These are phyloP conservation scores for Saturnia japonica DNA, from an alignment of 2,888 invertebrate species.

Conservation along the genomic window DNA sequence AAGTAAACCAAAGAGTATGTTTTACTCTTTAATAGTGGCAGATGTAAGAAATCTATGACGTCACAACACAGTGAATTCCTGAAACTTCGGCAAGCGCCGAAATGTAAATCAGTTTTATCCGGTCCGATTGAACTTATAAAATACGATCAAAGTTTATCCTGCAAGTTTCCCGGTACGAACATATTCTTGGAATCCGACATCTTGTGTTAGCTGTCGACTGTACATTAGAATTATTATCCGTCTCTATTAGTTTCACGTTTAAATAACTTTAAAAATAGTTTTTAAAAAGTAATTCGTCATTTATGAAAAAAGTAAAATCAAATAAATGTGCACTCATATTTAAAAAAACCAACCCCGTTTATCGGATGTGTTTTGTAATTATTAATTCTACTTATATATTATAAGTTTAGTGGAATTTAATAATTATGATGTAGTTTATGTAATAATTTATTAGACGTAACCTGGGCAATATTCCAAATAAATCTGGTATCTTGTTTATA, in stretches of 20 bases:
- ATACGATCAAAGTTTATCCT: constrained; percentile 39
- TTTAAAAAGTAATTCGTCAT: no score
- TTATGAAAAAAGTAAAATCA: no score
- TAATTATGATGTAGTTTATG: no score
- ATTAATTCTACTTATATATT: no score
- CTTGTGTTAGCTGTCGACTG: constrained; percentile 16
- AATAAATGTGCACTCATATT: no score
- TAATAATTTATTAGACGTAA: no score
- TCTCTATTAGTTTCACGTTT: background rate
- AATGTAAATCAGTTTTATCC: constrained; percentile 12
- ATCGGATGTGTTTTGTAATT: no score
- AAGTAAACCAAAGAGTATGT: no score
- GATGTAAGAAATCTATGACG: background rate
- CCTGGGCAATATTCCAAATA: no score
- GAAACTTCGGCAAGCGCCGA: constrained; percentile 1
- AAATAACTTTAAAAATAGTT: background rate
- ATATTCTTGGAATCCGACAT: constrained; percentile 27
- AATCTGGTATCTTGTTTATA: no score
- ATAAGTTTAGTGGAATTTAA: no score
- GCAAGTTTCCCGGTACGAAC: constrained; percentile 34
- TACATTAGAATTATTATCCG: background rate
- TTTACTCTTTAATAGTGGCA: background rate
- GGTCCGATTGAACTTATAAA: constrained; percentile 16
- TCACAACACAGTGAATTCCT: constrained; percentile 1
- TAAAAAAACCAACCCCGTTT: no score